A percentile compares a stretch with the other conserved stretches of the same genome.
Conservation (phyloP, 2,113 vertebrate species). For the Rhizomys pruinosus region DNA sequence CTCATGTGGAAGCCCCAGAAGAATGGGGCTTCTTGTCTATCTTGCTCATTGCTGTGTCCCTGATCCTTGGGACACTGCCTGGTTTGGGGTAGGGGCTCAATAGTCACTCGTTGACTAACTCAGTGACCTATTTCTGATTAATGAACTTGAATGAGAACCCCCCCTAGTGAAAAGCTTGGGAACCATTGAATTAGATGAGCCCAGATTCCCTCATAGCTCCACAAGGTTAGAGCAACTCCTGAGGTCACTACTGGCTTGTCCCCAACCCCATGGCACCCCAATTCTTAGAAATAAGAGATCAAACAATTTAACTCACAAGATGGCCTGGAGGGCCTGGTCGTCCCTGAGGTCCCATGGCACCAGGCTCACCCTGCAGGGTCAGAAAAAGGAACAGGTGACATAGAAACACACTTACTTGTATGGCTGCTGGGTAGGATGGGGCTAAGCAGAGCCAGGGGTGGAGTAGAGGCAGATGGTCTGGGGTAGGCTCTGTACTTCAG, state of each 20-base stretch:
- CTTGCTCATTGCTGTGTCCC: neutral
- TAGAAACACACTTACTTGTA: neutral
- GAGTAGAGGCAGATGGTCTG: rapidly evolving
- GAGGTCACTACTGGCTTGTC: neutral
- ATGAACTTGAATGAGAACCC: neutral
- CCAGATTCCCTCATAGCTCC: neutral
- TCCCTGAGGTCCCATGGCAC: slow-evolving; percentile 92
- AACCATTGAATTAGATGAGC: neutral
- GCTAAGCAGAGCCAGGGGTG: neutral
- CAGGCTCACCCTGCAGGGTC: slow-evolving; percentile 92
- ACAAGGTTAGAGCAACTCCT: rapidly evolving
- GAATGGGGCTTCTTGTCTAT: neutral
- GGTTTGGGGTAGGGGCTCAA: neutral
- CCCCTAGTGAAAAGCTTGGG: neutral
- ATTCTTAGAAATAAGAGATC: rapidly evolving
- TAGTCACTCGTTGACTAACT: slow-evolving; percentile 38
- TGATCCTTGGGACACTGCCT: neutral
- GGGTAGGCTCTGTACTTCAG: neutral
- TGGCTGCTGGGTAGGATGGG: neutral
- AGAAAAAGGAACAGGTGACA: neutral
- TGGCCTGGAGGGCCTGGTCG: slow-evolving; percentile 93
- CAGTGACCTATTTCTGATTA: slow-evolving; percentile 33
- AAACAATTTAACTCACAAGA: slow-evolving; percentile 86
- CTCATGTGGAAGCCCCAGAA: neutral
- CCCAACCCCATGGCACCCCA: neutral